Conservation (phyloP, 2,888 invertebrate species). For the Drosophila fulvimacula region DNA sequence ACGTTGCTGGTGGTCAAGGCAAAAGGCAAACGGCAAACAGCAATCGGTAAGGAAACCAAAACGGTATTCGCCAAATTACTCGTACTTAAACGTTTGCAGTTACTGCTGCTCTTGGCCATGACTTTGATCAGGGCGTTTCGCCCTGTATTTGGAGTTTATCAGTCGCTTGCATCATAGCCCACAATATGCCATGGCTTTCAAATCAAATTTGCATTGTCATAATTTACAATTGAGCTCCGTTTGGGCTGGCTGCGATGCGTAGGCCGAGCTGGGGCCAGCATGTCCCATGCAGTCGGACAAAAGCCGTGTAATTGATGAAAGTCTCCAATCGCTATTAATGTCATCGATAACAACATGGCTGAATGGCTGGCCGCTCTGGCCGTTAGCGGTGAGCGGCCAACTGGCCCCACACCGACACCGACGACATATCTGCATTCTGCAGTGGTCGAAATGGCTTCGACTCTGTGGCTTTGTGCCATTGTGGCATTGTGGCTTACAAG, state of each 20-base stretch:
- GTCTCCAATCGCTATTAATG: constrained; percentile 79
- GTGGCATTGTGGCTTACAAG: constrained; percentile 56
- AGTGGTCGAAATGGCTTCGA: constrained; percentile 17
- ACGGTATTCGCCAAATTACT: constrained; percentile 77
- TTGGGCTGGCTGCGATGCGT: constrained; percentile 53
- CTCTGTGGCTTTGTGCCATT: constrained; percentile 6
- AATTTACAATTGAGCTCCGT: constrained; percentile 69
- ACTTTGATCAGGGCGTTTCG: constrained; percentile 66
- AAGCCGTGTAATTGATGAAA: constrained; percentile 77
- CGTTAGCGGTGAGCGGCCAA: constrained; percentile 34
- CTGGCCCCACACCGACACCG: constrained; percentile 24
- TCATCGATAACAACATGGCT: constrained; percentile 72
- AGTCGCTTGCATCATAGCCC: constrained; percentile 65
- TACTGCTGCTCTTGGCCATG: constrained; percentile 43
- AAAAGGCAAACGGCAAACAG: constrained; percentile 56
- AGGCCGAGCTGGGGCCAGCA: constrained; percentile 60
- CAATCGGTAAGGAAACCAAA: constrained; percentile 54
- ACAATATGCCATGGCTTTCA: constrained; percentile 62
- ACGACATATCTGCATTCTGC: constrained; percentile 46
- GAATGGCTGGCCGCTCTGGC: constrained; percentile 25
- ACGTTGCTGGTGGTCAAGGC: constrained; percentile 74
- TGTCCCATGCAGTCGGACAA: constrained; percentile 43
- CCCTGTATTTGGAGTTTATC: constrained; percentile 54
- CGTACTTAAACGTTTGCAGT: constrained; percentile 61
- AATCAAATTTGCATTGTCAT: constrained; percentile 80